Base-by-base conservation (phyloP, 2,113 vertebrate species). In the Fregata magnificens region DNA sequence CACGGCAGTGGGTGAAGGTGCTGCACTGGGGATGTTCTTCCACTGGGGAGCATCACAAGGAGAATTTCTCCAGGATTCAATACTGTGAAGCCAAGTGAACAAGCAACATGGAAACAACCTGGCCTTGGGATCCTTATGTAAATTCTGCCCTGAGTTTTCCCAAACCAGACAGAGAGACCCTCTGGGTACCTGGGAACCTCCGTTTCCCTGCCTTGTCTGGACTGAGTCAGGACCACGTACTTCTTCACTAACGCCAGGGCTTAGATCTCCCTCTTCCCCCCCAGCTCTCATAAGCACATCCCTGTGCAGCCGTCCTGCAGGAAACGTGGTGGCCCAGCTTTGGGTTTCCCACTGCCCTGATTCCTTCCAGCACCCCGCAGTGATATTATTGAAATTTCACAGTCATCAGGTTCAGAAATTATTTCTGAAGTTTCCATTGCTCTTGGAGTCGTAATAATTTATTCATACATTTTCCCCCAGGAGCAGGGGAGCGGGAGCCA, bases 391-490 rank as follows among this genome's bases (percentile, higher is more conserved):
- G 96, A 93, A 94, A 95, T 95, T 95, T 94, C 96, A 91, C 70
- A 94, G 95, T 86, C 94, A 91, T 84, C 92, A 62, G 84, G 85
- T 97, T 82, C 95, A 87, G 66, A 95, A 95, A 82, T 77, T 25
- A 94, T 96, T 95, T 94, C 94, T 86, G 92, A 95, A 87, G 62
- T 82, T 94, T 72, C 69, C 56, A 62, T 84, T 72, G 86, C 47
- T 53, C 62, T 67, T 29, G 42, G 82, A 94, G 74, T 40, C 25
- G 9, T 34, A 80, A 82, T 50, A 36, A 91, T 95, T 82, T 77
- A 95, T 92, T 94, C 61, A 36, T 36, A 45, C 79, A 17, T 90
- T 88, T 56, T 19, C 38, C 53, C 22, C 16, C 53, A 24, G 91
- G 89, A 62, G 45, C 42, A 49, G 71, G 17, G 36, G 53, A 85